Base-by-base conservation (phyloP, 1,140 invertebrate genomes). In the Hypsibius dujardini region DNA sequence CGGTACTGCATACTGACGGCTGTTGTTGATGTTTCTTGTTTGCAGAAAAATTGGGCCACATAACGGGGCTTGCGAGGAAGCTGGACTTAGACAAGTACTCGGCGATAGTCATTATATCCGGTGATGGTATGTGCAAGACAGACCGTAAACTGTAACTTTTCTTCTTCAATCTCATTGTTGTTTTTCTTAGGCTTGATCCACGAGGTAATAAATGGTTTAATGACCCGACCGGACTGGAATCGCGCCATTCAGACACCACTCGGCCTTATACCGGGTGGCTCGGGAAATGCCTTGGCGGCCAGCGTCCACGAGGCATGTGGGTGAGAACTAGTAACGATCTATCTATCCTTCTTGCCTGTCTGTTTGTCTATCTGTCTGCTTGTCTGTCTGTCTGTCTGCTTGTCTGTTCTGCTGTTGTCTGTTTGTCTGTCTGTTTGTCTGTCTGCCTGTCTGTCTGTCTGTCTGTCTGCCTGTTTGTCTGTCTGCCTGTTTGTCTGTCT, bases 71-170 rank as follows among this genome's bases (percentile, higher is more conserved):
- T 76, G 84, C 92, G 46, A 84, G 87, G 46, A 85, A 82, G 1
- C 82, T 84, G 59, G 86, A 92, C 78, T 82, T 95, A 47, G 85
- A 74, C 12, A 75, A 79, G 84, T 87, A 86, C 77, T 85, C 86
- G 45, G 84, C 80, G 1, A 85, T 96, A 67, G 83, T 95, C 59
- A 86, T 90, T 60, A 87, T 95, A 0, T 92, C 92, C 1, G 93
- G 94, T 3, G 94, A 98, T 82, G 94, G 94, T 2, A 86, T 96
- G 0, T 82, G 96, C n/a, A n/a, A n/a, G n/a, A n/a, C n/a, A n/a
- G n/a, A n/a, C 28, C 94, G 87, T 79, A 93, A 98, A 83, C 87
- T 94, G 72, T 74, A 47, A 2, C 47, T 47, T 46, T n/a, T 12
- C 47, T 67, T 40, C 14, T 12, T 50, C 15, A 1, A 47, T 46